Conservation (phyloP, 2,113 vertebrate genomes). For the Trichomycterus rosablanca region DNA sequence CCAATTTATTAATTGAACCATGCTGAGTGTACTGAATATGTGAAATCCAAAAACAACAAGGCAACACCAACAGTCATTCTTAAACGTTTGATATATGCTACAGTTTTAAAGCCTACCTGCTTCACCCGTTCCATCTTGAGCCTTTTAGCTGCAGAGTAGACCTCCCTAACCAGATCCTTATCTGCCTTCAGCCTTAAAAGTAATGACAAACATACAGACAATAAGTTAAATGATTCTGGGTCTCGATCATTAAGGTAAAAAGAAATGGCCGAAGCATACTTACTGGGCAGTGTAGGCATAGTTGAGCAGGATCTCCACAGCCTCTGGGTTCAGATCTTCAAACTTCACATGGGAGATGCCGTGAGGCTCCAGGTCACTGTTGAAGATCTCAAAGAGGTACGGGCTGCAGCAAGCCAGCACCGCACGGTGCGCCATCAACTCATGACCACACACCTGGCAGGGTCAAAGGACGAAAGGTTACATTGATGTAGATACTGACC, state of each 20-base stretch:
- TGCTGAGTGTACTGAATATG: no score
- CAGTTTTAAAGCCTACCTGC: slow-evolving; percentile 70
- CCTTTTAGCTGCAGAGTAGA: slow-evolving; percentile 94
- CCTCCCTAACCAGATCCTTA: slow-evolving; percentile 93
- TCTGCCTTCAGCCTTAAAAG: slow-evolving; percentile 87
- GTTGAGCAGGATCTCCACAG: slow-evolving; percentile 93
- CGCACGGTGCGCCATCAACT: slow-evolving; percentile 93
- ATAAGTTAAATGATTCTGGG: not conserved
- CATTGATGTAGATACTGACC: no score
- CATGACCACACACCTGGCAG: slow-evolving; percentile 88
- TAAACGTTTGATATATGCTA: no score
- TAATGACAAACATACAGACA: slow-evolving; percentile 4
- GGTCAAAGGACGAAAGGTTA: slow-evolving; percentile 2
- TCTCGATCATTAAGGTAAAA: not conserved
- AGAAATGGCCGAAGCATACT: slow-evolving; percentile 54
- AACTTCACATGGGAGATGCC: slow-evolving; percentile 93
- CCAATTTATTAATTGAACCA: no score
- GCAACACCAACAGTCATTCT: no score
- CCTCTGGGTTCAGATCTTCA: slow-evolving; percentile 94
- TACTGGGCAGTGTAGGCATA: slow-evolving; percentile 98
- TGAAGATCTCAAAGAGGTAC: slow-evolving; percentile 98
- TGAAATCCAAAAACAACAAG: no score
- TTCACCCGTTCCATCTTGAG: slow-evolving; percentile 98
- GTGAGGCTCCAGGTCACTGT: slow-evolving; percentile 86
- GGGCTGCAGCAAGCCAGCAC: slow-evolving; percentile 98